These are phyloP conservation scores for Drosophila saltans DNA, from an alignment of 1,140 invertebrate species.

Conservation along the genomic window DNA sequence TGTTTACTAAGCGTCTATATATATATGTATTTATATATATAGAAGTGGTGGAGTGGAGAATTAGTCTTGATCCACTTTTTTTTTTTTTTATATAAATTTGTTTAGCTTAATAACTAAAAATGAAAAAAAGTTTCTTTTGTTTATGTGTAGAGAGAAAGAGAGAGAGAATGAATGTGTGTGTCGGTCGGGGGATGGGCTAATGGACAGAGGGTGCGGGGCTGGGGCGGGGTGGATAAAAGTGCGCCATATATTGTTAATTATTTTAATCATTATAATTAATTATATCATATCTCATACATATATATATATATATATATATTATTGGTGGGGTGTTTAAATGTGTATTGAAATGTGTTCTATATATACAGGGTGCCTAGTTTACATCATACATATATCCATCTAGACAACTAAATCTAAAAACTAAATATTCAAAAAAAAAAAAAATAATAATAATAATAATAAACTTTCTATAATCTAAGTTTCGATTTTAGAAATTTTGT, in stretches of 20 bases:
- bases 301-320: neutral
- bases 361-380: constrained; percentile 10
- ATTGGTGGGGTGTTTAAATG: constrained; percentile 11
- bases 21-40: neutral
- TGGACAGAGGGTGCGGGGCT: neutral
- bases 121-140: neutral
- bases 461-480: neutral
- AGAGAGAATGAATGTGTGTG: neutral
- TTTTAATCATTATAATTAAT: neutral
- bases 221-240: neutral
- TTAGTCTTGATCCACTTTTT: neutral
- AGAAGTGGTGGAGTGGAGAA: neutral
- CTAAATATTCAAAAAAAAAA: neutral
- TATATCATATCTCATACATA: neutral
- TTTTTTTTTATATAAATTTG: neutral
- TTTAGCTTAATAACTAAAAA: constrained; percentile 8
- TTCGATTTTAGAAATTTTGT: neutral
- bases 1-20: neutral
- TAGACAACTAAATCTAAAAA: constrained; percentile 2
- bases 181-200: neutral
- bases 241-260: neutral
- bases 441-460: neutral
- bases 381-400: neutral
- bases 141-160: neutral
- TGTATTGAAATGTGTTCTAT: constrained; percentile 8